A percentile compares a stretch with the other conserved stretches of the same genome.
Evolutionary conservation across 2,888 invertebrate genomes (phyloP).

Genomic region (Eulithis testata): DNA sequence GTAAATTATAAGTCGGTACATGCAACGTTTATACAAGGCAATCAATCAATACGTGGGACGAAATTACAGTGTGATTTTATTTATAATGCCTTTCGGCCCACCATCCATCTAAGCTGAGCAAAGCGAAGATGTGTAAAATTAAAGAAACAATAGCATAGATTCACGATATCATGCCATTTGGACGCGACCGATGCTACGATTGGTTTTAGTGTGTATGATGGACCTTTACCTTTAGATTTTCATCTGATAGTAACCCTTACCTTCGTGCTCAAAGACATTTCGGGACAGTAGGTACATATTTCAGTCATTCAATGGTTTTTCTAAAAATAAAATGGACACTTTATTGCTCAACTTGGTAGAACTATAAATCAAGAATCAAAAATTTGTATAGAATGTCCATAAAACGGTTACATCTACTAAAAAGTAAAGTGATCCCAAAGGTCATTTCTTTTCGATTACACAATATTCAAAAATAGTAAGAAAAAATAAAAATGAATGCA

Average conservation of each 20-base stretch:
- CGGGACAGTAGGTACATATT: constrained; percentile 25
- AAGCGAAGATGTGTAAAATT: constrained; percentile 1
- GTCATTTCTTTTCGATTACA: constrained; percentile 29
- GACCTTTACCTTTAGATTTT: constrained; percentile 21
- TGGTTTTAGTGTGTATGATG: not conserved
- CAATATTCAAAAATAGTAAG: constrained; percentile 32
- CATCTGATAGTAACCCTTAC: constrained; percentile 21
- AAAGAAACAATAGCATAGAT: constrained; percentile 11
- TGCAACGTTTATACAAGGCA: constrained; percentile 35
- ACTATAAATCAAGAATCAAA: constrained; percentile 5
- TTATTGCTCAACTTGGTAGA: not conserved
- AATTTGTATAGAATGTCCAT: not conserved
- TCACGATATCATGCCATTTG: not conserved
- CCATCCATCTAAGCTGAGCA: constrained; percentile 17
- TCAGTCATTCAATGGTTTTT: not conserved
- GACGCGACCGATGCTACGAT: not conserved
- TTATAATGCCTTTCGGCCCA: constrained; percentile 24
- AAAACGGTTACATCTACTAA: constrained; percentile 15
- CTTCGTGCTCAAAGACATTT: constrained; percentile 7
- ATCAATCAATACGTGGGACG: constrained; percentile 34
- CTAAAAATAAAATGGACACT: not conserved
- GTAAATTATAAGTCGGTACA: constrained; percentile 33
- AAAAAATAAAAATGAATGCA: constrained; percentile 39
- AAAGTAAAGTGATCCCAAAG: constrained; percentile 25
- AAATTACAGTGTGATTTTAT: constrained; percentile 35